Conservation (phyloP, 2,888 invertebrate genomes). For the Tipula lateralis region DNA sequence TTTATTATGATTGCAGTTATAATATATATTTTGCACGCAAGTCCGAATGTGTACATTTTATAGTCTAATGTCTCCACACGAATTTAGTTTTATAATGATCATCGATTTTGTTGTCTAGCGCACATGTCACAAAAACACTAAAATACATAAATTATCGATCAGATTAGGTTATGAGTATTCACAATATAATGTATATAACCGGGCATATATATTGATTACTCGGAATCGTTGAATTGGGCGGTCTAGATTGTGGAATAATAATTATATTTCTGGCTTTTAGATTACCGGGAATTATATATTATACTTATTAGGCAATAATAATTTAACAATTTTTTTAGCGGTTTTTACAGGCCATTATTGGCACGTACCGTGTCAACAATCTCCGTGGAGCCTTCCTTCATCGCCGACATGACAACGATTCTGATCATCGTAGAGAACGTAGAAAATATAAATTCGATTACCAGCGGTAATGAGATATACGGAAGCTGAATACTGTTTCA, state of each 20-base stretch:
- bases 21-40: neutral
- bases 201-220: neutral
- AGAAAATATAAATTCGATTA: too few relatives aligned
- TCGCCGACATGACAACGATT: too few relatives aligned
- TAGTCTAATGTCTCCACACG: neutral
- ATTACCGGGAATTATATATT: neutral
- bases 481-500: too few relatives aligned
- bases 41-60: neutral
- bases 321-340: neutral
- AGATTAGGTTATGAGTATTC: neutral
- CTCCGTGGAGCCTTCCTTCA: too few relatives aligned
- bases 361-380: too few relatives aligned
- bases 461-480: too few relatives aligned
- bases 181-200: neutral
- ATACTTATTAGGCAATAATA: neutral
- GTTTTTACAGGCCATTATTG: too few relatives aligned
- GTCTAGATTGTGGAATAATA: neutral
- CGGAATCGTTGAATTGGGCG: neutral
- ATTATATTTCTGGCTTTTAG: neutral
- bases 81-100: neutral
- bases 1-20: neutral
- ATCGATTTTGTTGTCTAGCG: neutral
- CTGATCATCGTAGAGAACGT: too few relatives aligned
- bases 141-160: neutral
- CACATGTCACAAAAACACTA: neutral